Evolutionary conservation across 2,888 invertebrate genomes (phyloP).

Genomic region (Torymus auratus): DNA sequence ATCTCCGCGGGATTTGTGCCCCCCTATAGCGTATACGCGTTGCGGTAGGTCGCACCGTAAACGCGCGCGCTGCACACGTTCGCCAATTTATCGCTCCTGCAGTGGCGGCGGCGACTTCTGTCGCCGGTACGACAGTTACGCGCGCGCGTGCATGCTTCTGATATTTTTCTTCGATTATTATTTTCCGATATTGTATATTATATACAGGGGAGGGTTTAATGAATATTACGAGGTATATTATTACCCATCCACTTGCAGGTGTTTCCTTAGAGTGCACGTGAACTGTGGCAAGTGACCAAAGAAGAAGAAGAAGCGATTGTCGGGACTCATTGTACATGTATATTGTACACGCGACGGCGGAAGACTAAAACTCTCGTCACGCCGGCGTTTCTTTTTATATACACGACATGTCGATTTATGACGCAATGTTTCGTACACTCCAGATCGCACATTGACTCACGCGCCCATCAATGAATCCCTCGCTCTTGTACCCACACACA

Average conservation of each 20-base stretch:
- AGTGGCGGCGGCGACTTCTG: not conserved
- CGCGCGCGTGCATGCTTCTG: not conserved
- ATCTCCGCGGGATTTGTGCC: slow-evolving; percentile 61
- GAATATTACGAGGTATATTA: too few species aligned
- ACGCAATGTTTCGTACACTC: slow-evolving; percentile 24
- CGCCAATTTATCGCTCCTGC: slow-evolving; percentile 51
- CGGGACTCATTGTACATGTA: too few species aligned
- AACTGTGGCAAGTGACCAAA: too few species aligned
- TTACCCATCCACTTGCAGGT: too few species aligned
- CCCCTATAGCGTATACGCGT: not conserved
- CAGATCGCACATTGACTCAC: slow-evolving; percentile 22
- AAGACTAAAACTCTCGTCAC: not conserved
- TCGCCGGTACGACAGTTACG: not conserved
- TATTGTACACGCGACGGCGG: too few species aligned
- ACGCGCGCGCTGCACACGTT: slow-evolving; percentile 22
- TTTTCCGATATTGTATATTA: too few species aligned
- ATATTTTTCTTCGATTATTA: too few species aligned
- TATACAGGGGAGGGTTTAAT: too few species aligned
- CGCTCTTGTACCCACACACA: not conserved
- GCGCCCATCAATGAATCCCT: not conserved
- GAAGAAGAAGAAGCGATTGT: too few species aligned
- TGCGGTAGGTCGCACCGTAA: slow-evolving; percentile 52
- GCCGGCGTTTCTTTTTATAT: not conserved
- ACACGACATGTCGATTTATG: slow-evolving; percentile 24
- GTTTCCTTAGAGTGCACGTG: too few species aligned